These are phyloP conservation scores for Amazonetta brasiliensis DNA, from an alignment of 2,797 vertebrate genomes.

Conservation along the genomic window DNA sequence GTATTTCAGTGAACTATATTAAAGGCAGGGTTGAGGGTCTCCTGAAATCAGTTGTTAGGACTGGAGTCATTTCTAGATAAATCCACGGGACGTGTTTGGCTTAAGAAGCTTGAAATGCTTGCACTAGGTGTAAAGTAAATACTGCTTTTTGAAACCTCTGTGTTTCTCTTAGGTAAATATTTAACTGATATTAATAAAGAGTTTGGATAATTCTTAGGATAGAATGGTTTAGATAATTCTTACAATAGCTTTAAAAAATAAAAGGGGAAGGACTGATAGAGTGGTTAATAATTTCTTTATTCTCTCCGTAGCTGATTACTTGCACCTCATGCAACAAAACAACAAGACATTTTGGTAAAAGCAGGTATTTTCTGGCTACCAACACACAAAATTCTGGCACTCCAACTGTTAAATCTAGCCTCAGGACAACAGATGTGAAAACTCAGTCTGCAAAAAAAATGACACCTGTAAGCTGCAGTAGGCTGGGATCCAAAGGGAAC, in stretches of 20 bases:
- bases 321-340: constrained; percentile 91
- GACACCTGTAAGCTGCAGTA: constrained; percentile 45
- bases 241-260: neutral
- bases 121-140: neutral
- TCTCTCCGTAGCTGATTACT: constrained; percentile 88
- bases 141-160: neutral
- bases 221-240: neutral
- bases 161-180: neutral
- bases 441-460: constrained; percentile 36
- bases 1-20: neutral
- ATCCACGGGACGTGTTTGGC: neutral
- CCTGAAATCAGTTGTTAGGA: neutral
- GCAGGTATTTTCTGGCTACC: constrained; percentile 81
- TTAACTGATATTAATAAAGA: neutral
- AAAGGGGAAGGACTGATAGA: neutral
- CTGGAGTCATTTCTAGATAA: neutral
- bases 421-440: constrained; percentile 54
- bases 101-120: neutral
- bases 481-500: constrained; percentile 64
- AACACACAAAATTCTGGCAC: constrained; percentile 71
- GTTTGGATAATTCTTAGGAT: neutral
- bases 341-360: constrained; percentile 84
- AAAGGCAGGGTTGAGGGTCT: neutral
- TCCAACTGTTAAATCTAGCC: constrained; percentile 59
- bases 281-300: neutral